Evolutionary conservation across 2,888 invertebrate genomes (phyloP).

Genomic region (Epinotia bilunana): DNA sequence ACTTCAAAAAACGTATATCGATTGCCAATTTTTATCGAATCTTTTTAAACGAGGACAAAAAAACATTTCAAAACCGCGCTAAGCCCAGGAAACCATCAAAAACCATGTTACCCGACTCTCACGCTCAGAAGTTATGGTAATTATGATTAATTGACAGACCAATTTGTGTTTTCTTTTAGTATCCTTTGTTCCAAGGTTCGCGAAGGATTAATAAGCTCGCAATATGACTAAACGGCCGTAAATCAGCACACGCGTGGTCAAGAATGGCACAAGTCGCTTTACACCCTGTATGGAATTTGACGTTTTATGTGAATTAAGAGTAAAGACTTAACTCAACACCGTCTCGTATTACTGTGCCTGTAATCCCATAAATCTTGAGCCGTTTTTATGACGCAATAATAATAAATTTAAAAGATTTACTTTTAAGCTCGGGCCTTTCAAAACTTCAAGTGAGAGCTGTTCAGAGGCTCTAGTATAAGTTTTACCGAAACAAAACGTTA

Average conservation of each 20-base stretch:
- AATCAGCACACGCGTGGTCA: not conserved
- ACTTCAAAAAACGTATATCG: no score
- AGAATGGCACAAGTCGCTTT: constrained; percentile 9
- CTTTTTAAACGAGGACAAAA: no score
- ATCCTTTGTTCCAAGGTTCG: constrained; percentile 33
- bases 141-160: constrained; percentile 31
- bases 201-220: constrained; percentile 30
- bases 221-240: constrained; percentile 30
- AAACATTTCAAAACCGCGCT: no score
- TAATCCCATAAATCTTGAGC: constrained; percentile 22
- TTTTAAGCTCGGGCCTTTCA: constrained; percentile 22
- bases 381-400: constrained; percentile 29
- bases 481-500: no score
- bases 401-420: constrained; percentile 33
- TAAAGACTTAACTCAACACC: constrained; percentile 22
- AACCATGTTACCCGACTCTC: not conserved
- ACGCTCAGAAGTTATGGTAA: constrained; percentile 7
- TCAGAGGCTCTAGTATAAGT: no score
- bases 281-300: not conserved
- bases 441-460: constrained; percentile 14
- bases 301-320: constrained; percentile 7
- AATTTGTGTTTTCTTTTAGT: constrained; percentile 28
- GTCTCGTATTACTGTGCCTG: constrained; percentile 21
- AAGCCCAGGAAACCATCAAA: not conserved
- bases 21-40: no score